Base-by-base conservation (phyloP, 2,888 invertebrate species). In the Pseudococcus longispinus region DNA sequence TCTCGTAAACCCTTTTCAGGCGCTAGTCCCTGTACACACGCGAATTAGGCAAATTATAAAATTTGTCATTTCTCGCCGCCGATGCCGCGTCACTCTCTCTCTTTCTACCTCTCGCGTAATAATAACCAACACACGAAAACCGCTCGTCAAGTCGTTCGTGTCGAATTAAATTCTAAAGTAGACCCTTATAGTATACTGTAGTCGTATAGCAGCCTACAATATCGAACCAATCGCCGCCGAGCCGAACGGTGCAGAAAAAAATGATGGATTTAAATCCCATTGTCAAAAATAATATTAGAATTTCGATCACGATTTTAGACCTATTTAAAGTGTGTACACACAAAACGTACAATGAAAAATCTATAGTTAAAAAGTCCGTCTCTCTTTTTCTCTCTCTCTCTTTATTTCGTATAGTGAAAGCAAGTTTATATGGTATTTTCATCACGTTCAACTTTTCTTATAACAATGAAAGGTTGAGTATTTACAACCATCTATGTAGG, bases 251-350 rank as follows among this genome's bases (percentile, higher is more conserved):
- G 26, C n/a, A n/a, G 18, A 29, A 70, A 70, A 80, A 80, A 80
- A 80, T 80, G 77, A 80, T 80, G 77, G 77, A 80, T 80, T 80
- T 80, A 80, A 80, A 80, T 80, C 77, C 20, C 42, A 80, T 80
- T 42, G 77, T 42, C 77, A 80, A 80, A 80, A 80, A 80, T 42
- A 80, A 42, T 42, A 37, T 80, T 80, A 80, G 42, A 80, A 80
- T 80, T 80, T 42, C 77, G 77, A 20, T 80, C 77, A 80, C 77
- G 77, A 80, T 42, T 80, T 42, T 80, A 80, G 77, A 80, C 77
- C 77, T 80, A 26, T 80, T 80, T 80, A 80, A 80, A 80, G 77
- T 80, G 70, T 70, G 70, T 70, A 70, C 70, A 70, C 20, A 70
- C 29, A 70, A 29, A 70, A 70, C 29, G 70, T 70, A 70, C 26